phyloP scores from a whole-genome alignment of 2,113 vertebrate genomes.

The Colinus virginianus region DNA sequence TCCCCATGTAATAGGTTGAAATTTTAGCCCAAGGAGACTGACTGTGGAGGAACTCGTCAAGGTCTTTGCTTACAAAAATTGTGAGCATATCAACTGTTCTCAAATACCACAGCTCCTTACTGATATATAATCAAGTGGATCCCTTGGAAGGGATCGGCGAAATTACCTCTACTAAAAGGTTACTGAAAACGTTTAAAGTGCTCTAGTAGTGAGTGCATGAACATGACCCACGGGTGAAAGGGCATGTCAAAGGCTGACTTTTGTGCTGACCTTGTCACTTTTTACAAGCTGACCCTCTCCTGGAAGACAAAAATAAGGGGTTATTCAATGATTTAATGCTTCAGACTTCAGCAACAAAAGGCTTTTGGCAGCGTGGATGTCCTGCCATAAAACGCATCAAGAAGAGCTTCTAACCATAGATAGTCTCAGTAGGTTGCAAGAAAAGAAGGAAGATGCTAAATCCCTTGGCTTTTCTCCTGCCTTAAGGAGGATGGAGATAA shows the following conservation, averaged over 20 bases:
- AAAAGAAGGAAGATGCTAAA: slow-evolving; percentile 46
- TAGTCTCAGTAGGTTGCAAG: slow-evolving; percentile 49
- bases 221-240: slow-evolving; percentile 31
- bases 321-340: slow-evolving; percentile 33
- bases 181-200: slow-evolving; percentile 28
- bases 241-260: slow-evolving; percentile 35
- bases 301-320: slow-evolving; percentile 46
- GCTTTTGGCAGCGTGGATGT: slow-evolving; percentile 11
- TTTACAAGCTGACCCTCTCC: slow-evolving; percentile 29
- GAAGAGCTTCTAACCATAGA: slow-evolving; percentile 47
- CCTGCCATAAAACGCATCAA: slow-evolving; percentile 38
- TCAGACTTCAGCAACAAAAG: slow-evolving; percentile 32
- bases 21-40: slow-evolving; percentile 68
- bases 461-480: slow-evolving; percentile 49
- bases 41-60: slow-evolving; percentile 57
- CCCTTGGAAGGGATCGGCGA: neutral
- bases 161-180: slow-evolving; percentile 36
- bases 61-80: slow-evolving; percentile 54
- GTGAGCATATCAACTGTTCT: neutral
- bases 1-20: slow-evolving; percentile 70
- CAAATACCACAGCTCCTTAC: slow-evolving; percentile 17
- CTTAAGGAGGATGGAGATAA: slow-evolving; percentile 64
- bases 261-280: slow-evolving; percentile 24
- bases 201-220: neutral
- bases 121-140: neutral